A percentile compares a stretch with the other conserved stretches of the same genome.
Evolutionary conservation across 1,140 invertebrate species (phyloP).

Genomic region (Pogonomyrmex californicus): DNA sequence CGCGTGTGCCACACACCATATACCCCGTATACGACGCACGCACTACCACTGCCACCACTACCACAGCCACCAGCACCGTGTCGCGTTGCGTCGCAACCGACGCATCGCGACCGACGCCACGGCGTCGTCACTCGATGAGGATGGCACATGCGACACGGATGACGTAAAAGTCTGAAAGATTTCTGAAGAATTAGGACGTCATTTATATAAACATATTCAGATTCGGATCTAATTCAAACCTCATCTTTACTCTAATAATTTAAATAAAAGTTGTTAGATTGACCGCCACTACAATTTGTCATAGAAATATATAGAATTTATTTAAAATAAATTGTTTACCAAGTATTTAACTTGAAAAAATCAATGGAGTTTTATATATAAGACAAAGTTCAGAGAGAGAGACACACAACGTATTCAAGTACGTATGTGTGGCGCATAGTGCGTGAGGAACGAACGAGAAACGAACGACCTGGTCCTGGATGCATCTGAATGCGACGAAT

Average conservation of each 20-base stretch:
- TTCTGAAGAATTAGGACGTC: not conserved
- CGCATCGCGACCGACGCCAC: conserved; percentile 14
- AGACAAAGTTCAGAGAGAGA: no score
- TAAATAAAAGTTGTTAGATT: not conserved
- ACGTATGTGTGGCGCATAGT: conserved; percentile 30
- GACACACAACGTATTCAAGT: not conserved
- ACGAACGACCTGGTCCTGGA: conserved; percentile 66
- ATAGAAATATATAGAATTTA: not conserved
- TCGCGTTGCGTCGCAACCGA: conserved; percentile 25
- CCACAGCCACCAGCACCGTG: conserved; percentile 8
- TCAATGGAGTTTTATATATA: not conserved
- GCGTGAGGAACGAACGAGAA: conserved; percentile 37
- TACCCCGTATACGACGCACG: conserved; percentile 75
- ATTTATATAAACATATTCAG: not conserved
- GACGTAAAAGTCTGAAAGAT: not conserved
- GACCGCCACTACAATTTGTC: not conserved
- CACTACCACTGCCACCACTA: conserved; percentile 31
- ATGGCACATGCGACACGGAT: not conserved
- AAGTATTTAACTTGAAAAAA: not conserved
- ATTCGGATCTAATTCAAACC: not conserved
- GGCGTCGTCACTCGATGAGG: conserved; percentile 21
- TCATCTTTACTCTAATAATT: not conserved
- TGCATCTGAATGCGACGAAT: conserved; percentile 72
- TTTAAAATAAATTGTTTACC: not conserved
- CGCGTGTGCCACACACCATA: conserved; percentile 78